Conservation (phyloP, 2,113 vertebrate species). For the Ictidomys tridecemlineatus region DNA sequence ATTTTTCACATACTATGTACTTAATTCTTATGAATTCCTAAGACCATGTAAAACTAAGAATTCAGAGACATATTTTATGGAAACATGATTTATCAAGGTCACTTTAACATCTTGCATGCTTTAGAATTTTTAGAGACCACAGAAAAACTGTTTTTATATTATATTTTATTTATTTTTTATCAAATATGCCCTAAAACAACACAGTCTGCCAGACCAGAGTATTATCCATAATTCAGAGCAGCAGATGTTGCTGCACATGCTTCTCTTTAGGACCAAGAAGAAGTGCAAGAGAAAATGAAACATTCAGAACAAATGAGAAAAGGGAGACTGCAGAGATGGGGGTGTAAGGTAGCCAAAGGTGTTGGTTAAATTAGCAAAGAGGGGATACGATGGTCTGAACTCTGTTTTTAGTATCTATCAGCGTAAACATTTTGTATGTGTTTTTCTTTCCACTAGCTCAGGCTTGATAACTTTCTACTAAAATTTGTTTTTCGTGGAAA, state of each 20-base stretch:
- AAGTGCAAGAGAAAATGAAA: conserved; percentile 84
- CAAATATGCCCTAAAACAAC: conserved; percentile 83
- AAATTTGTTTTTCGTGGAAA: conserved; percentile 2
- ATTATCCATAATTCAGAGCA: conserved; percentile 84
- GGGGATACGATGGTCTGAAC: background rate
- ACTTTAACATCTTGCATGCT: conserved; percentile 84
- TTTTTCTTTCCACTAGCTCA: background rate
- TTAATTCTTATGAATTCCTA: conserved; percentile 73
- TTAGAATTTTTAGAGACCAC: conserved; percentile 87
- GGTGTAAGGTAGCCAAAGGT: conserved; percentile 64
- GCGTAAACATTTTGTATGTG: background rate
- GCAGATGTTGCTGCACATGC: conserved; percentile 88
- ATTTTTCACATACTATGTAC: conserved; percentile 60
- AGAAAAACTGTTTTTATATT: conserved; percentile 71
- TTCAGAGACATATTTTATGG: conserved; percentile 74
- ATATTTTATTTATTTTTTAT: conserved; percentile 52
- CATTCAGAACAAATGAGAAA: conserved; percentile 76
- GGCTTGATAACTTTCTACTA: background rate
- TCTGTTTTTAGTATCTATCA: conserved; percentile 57
- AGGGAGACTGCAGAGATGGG: conserved; percentile 61
- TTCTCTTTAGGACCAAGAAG: conserved; percentile 88
- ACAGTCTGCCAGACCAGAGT: conserved; percentile 85
- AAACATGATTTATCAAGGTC: conserved; percentile 82
- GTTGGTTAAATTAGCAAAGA: conserved; percentile 61
- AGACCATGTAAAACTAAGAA: conserved; percentile 72